Conservation (phyloP, 2,797 vertebrate species). For the Channa striata region DNA sequence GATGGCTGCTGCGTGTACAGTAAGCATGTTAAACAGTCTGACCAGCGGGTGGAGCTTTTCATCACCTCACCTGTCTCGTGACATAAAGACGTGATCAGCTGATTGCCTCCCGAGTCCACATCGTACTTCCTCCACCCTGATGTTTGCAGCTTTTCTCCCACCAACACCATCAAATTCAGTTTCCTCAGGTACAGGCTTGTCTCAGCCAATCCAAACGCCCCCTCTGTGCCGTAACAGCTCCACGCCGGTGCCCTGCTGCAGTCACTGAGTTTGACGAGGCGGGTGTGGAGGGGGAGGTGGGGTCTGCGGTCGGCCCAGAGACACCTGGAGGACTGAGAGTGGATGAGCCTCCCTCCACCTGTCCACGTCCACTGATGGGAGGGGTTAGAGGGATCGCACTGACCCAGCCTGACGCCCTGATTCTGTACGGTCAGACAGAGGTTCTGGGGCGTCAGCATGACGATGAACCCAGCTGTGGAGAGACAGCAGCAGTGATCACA, state of each 20-base stretch:
- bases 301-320: conserved; percentile 79
- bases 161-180: conserved; percentile 81
- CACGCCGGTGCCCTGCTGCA: conserved; percentile 85
- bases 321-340: conserved; percentile 82
- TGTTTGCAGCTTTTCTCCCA: conserved; percentile 79
- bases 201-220: conserved; percentile 84
- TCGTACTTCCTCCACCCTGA: conserved; percentile 88
- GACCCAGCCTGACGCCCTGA: conserved; percentile 73
- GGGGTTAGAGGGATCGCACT: conserved; percentile 78
- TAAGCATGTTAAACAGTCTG: too few species aligned
- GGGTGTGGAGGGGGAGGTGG: conserved; percentile 68
- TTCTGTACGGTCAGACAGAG: conserved; percentile 81
- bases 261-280: conserved; percentile 59
- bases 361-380: conserved; percentile 89
- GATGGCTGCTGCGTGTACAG: too few species aligned
- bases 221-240: conserved; percentile 82
- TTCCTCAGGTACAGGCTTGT: conserved; percentile 87
- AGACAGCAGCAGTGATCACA: not conserved
- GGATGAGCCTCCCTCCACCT: conserved; percentile 78
- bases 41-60: not conserved
- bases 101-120: conserved; percentile 71
- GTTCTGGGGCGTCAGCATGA: conserved; percentile 82
- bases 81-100: conserved; percentile 80
- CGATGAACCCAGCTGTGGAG: conserved; percentile 87
- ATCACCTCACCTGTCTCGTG: conserved; percentile 71